Percentiles rank a stretch among this genome's conserved stretches.
phyloP scores from a whole-genome alignment of 2,797 vertebrate species.

The Manis javanica region DNA sequence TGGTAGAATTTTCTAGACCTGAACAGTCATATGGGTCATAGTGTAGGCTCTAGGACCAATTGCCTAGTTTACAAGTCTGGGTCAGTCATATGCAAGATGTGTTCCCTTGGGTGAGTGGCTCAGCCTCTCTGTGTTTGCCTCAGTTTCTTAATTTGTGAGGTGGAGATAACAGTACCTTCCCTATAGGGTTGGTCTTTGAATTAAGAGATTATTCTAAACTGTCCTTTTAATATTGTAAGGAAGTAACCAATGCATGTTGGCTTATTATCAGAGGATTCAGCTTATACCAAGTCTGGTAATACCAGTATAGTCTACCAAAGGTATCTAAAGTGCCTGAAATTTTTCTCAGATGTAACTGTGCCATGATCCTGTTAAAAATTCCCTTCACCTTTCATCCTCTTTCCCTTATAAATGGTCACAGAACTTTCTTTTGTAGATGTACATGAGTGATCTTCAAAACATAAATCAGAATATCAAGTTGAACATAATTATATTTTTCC shows the following conservation, averaged over 20 bases:
- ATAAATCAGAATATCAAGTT: conserved; percentile 49
- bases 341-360: background rate
- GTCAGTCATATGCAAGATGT: background rate
- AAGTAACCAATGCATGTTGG: background rate
- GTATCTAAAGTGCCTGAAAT: background rate
- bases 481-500: conserved; percentile 23
- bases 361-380: too few relatives aligned
- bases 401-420: background rate
- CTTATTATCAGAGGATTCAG: background rate
- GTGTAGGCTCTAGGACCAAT: background rate
- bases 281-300: background rate
- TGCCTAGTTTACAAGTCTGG: background rate
- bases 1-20: background rate
- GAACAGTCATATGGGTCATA: background rate
- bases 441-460: conserved; percentile 43
- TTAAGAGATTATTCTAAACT: background rate
- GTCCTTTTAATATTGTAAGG: background rate
- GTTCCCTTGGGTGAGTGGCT: background rate
- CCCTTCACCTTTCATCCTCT: background rate
- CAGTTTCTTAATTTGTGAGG: conserved; percentile 20
- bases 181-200: background rate
- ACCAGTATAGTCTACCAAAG: background rate
- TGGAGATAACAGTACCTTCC: background rate
- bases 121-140: background rate
- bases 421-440: conserved; percentile 41